Evolutionary conservation across 2,888 invertebrate genomes (phyloP), one percentile per base, ranked within the genome.

Genomic region (Parnassius apollo): DNA sequence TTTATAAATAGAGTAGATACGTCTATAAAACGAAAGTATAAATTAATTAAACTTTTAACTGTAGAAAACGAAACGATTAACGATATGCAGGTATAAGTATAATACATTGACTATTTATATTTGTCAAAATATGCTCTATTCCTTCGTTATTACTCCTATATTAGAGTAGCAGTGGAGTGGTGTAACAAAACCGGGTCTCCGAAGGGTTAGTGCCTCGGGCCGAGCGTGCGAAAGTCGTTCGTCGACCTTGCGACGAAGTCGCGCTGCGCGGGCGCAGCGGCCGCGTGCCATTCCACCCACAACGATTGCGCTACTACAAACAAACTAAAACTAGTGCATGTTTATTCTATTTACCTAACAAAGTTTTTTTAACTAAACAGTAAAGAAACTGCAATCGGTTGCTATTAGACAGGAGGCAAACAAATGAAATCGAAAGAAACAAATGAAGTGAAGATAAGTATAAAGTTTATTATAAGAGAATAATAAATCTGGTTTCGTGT

Each of bases 171-270:
- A 12, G 46, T 53, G 13, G 8, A 10, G 52, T 18, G 8, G 48
- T 44, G 62, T 35, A 49, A 54, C 49, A 22, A 57, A 62, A 62
- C 62, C 62, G 62, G 62, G 62, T 62, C 54, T 60, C 53, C 52
- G 53, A 49, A 62, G 62, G 62, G 62, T 62, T 62, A 58, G 62
- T 62, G 62, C 57, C 57, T 62, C 72, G 66, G 75, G 69, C 76
- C 74, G 78, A 83, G 78, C 85, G 83, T 90, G 89, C 91, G 91
- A 91, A 91, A 90, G 91, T 90, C 91, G 91, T 87, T 81, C 88
- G 85, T 86, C 91, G 90, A 90, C 91, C 91, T 90, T 90, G 90
- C 86, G 68, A 68, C 65, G 57, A 35, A 35, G 35, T 68, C 65
- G 65, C 63, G 69, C 66, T 78, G 79, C 75, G 77, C 71, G 74